Base-by-base conservation (phyloP, 53 echinoderm and acorn worm species). In the Actinopyga echinites region DNA sequence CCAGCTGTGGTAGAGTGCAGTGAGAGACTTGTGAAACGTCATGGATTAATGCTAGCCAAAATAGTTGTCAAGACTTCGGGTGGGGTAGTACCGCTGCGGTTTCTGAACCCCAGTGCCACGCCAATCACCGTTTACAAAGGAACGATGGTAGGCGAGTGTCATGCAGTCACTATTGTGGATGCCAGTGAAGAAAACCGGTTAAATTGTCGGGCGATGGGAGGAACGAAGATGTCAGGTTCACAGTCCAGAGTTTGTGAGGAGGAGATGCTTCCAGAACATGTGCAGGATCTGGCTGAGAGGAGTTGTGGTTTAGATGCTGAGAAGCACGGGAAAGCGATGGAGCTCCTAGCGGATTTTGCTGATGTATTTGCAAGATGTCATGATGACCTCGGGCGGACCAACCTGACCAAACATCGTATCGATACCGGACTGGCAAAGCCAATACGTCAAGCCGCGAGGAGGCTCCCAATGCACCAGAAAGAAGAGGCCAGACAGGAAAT, bases 391-490 rank as follows among this genome's bases (percentile, higher is more conserved):
- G 86, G 86, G 6, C 38, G 56, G 28, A 86, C 86, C 12, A 69
- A 44, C 19, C 20, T 86, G 22, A 54, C 60, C 31, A 42, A 90
- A 44, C 90, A 90, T 32, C 57, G 61, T 24, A 90, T 90, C 55
- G 86, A 86, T 4, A 86, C 77, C 4, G 86, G 86, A 3, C 44
- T 53, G 49, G 83, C 65, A 6, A 79, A 56, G 57, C 90, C 90
- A 8, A 83, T 73, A 22, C 44, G 69, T 28, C 86, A 86, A 56
- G 12, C 68, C 4, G 54, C 90, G 1, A 82, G 82, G 35, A 56
- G 89, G n/a, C 29, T 85, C 26, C 90, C 79, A 7, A 38, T 91
- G n/a, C 54, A 87, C 15, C 25, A 49, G 25, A 74, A 74, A 49
- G 49, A 11, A 4, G 71, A 42, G 31, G 81, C 85, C 26, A 38